phyloP scores from a whole-genome alignment of 2,888 invertebrate species.

The Brachyptera risi region DNA sequence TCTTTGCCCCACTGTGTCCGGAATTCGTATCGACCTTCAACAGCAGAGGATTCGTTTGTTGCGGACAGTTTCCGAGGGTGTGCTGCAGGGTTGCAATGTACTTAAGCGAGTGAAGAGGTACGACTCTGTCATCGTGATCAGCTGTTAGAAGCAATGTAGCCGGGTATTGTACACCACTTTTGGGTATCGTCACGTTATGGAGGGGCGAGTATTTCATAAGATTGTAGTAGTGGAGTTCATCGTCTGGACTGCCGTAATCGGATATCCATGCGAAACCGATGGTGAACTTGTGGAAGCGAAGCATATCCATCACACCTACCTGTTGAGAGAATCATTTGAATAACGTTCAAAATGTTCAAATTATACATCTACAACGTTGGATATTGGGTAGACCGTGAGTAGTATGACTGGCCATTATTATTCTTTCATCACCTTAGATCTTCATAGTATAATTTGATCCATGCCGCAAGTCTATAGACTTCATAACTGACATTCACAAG shows the following conservation, averaged over 20 bases:
- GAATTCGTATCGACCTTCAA: slow-evolving; percentile 80
- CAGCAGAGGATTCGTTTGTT: slow-evolving; percentile 44
- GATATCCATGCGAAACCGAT: slow-evolving; percentile 97
- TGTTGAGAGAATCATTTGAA: no score
- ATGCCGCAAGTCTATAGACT: neutral
- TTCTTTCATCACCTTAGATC: no score
- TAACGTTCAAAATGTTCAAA: no score
- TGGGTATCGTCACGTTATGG: slow-evolving; percentile 78
- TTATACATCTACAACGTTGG: no score
- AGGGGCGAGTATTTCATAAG: slow-evolving; percentile 86
- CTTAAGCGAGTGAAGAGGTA: slow-evolving; percentile 95
- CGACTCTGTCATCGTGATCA: slow-evolving; percentile 98
- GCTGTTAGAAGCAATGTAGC: slow-evolving; percentile 90
- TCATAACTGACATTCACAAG: no score
- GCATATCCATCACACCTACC: slow-evolving; percentile 97
- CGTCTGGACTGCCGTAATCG: slow-evolving; percentile 91
- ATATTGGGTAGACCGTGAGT: no score
- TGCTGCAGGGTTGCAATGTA: slow-evolving; percentile 88
- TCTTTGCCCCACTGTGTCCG: slow-evolving; percentile 96
- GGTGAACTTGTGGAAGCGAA: slow-evolving; percentile 96
- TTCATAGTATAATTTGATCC: no score
- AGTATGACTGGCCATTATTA: no score
- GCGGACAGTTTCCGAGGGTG: slow-evolving; percentile 54
- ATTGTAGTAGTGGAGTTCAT: slow-evolving; percentile 80
- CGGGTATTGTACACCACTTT: slow-evolving; percentile 68